Conservation (phyloP, 2,888 invertebrate genomes). For the Bugulina stolonifera region DNA sequence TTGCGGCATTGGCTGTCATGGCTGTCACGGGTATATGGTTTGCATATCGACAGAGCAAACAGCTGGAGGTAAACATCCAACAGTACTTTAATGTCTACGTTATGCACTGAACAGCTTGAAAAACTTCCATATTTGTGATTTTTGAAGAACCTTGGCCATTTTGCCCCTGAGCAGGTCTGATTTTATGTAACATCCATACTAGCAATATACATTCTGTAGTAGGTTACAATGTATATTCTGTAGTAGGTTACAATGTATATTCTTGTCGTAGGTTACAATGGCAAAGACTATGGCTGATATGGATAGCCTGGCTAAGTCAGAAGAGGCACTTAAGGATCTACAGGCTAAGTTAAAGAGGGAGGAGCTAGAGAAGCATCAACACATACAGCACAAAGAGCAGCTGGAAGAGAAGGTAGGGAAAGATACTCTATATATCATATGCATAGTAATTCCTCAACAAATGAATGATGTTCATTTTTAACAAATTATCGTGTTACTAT, state of each 20-base stretch:
- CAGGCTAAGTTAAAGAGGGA: slow-evolving; percentile 57
- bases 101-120: background rate
- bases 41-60: slow-evolving; percentile 76
- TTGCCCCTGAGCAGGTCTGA: too few species aligned
- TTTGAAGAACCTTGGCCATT: too few species aligned
- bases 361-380: slow-evolving; percentile 16
- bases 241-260: background rate
- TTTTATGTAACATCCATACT: too few species aligned
- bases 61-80: background rate
- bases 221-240: background rate
- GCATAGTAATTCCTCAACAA: too few species aligned
- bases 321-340: slow-evolving; percentile 76
- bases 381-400: slow-evolving; percentile 6
- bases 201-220: background rate
- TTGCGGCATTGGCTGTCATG: slow-evolving; percentile 74
- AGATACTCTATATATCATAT: too few species aligned
- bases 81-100: background rate
- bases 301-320: slow-evolving; percentile 63
- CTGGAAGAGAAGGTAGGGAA: background rate
- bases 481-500: too few species aligned
- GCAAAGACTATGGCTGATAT: slow-evolving; percentile 74
- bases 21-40: slow-evolving; percentile 86
- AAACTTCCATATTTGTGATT: too few species aligned
- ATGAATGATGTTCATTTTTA: too few species aligned
- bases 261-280: slow-evolving; percentile 29